phyloP scores from a whole-genome alignment of 1,140 invertebrate species.

The Drosophila bocki region DNA sequence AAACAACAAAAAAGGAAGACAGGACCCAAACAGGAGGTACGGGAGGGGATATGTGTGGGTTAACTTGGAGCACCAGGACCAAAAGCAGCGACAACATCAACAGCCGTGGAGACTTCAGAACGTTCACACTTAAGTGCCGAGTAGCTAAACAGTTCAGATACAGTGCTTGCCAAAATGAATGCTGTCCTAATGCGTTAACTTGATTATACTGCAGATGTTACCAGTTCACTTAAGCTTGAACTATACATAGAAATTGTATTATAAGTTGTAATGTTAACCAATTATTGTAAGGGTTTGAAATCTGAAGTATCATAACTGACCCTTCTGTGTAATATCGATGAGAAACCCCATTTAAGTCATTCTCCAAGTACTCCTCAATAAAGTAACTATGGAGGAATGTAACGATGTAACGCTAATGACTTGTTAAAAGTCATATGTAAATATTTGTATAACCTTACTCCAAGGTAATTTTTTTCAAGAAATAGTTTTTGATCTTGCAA shows the following conservation, averaged over 20 bases:
- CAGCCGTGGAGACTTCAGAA: constrained; percentile 5
- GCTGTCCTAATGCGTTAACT: not conserved
- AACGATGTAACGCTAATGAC: too few relatives aligned
- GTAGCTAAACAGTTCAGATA: constrained; percentile 26
- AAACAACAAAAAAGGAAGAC: constrained; percentile 6
- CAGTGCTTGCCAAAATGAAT: constrained; percentile 2
- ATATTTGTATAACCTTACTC: not conserved
- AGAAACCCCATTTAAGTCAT: too few relatives aligned
- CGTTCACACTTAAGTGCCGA: constrained; percentile 33
- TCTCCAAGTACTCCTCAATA: too few relatives aligned
- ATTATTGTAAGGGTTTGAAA: too few relatives aligned
- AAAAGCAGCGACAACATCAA: constrained; percentile 1
- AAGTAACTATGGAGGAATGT: too few relatives aligned
- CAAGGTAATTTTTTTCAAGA: not conserved
- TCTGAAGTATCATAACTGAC: too few relatives aligned
- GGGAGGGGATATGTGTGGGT: not conserved
- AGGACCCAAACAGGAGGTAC: not conserved
- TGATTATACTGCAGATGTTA: too few relatives aligned
- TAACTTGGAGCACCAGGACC: constrained; percentile 19
- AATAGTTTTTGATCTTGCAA: not conserved
- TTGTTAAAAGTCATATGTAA: not conserved
- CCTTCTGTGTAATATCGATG: too few relatives aligned
- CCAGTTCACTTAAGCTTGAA: too few relatives aligned
- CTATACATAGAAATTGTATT: too few relatives aligned
- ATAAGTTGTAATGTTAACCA: too few relatives aligned